Evolutionary conservation across 2,113 vertebrate species (phyloP).

Genomic region (Dendrocopos noguchii): DNA sequence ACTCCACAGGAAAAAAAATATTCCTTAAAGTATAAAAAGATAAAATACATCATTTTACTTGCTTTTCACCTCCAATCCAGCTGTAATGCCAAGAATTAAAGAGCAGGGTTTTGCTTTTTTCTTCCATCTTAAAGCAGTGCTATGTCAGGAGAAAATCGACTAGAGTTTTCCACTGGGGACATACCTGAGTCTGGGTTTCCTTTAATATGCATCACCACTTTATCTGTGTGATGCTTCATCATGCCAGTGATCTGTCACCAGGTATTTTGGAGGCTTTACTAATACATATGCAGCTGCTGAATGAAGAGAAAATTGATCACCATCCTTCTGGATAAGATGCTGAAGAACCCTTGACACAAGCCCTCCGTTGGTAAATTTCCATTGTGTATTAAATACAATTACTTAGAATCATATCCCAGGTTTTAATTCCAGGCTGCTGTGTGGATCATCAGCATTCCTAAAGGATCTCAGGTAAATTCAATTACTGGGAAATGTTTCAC

Average conservation of each 20-base stretch:
- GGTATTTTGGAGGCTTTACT: slow-evolving; percentile 5
- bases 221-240: not conserved
- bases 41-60: not conserved
- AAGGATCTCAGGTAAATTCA: slow-evolving; percentile 59
- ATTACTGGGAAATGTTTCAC: slow-evolving; percentile 50
- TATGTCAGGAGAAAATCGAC: not conserved
- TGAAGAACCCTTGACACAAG: slow-evolving; percentile 25
- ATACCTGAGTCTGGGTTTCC: not conserved
- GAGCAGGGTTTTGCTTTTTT: not conserved
- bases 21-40: not conserved
- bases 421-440: slow-evolving; percentile 48
- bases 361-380: slow-evolving; percentile 27
- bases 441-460: slow-evolving; percentile 59
- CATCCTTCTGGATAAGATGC: slow-evolving; percentile 50
- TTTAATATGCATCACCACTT: not conserved
- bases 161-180: not conserved
- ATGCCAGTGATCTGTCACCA: not conserved
- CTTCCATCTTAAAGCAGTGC: not conserved
- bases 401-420: slow-evolving; percentile 33
- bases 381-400: slow-evolving; percentile 46
- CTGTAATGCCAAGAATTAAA: not conserved
- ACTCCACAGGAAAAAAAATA: not conserved
- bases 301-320: slow-evolving; percentile 50
- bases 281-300: slow-evolving; percentile 27
- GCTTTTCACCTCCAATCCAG: not conserved